phyloP scores from a whole-genome alignment of 2,113 vertebrate species.

The Brachyhypopomus occidentalis region DNA sequence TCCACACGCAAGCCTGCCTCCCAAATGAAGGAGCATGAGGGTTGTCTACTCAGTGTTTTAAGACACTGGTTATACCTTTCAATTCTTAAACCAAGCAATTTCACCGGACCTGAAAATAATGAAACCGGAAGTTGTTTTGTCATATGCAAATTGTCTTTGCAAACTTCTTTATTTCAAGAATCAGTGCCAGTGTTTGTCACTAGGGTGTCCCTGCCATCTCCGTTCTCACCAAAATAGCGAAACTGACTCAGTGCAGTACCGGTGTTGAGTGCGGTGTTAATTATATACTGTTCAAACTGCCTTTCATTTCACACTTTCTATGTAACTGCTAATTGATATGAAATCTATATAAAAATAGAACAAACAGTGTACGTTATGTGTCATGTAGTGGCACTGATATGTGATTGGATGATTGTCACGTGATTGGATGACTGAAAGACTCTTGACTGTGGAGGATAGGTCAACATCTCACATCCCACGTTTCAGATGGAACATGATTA shows the following conservation, averaged over 20 bases:
- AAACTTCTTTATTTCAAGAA: background rate
- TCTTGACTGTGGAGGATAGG: background rate
- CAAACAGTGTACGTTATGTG: background rate
- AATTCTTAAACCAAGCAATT: background rate
- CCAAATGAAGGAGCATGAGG: background rate
- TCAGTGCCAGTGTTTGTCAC: background rate
- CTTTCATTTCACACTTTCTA: slow-evolving; percentile 10
- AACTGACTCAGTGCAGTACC: background rate
- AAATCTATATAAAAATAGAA: background rate
- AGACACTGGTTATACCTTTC: background rate
- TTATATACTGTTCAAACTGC: background rate
- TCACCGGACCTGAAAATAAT: slow-evolving; percentile 1
- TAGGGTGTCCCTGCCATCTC: background rate
- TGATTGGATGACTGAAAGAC: background rate
- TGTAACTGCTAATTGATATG: slow-evolving; percentile 20
- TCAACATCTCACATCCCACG: background rate
- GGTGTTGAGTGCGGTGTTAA: slow-evolving; percentile 1
- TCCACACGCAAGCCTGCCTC: too few relatives aligned
- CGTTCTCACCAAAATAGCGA: background rate
- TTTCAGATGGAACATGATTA: background rate
- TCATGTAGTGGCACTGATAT: background rate
- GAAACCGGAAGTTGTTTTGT: background rate
- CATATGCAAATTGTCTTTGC: background rate
- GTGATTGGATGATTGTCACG: background rate
- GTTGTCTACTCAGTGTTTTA: background rate